Percentiles rank a stretch among this genome's conserved stretches.
phyloP scores from a whole-genome alignment of 2,888 invertebrate species.

The Dysmachus trigonus region DNA sequence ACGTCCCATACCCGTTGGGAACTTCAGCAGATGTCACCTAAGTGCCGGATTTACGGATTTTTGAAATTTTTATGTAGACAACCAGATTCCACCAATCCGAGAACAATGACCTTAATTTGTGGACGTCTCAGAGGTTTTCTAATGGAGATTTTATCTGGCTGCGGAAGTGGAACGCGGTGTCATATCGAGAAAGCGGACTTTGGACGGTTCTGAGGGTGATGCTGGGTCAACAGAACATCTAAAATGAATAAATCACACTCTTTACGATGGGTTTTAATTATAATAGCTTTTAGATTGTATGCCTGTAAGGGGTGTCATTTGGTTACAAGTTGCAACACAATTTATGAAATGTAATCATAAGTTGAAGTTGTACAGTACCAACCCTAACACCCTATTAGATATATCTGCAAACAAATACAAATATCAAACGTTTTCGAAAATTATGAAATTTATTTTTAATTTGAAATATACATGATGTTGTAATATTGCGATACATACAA shows the following conservation, averaged over 20 bases:
- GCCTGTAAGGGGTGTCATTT: too few relatives aligned
- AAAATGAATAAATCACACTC: background rate
- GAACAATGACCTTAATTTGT: conserved; percentile 33
- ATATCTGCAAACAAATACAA: too few relatives aligned
- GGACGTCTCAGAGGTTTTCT: background rate
- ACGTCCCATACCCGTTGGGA: background rate
- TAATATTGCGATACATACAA: too few relatives aligned
- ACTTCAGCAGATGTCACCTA: conserved; percentile 6
- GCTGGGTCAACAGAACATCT: background rate
- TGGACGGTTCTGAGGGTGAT: background rate
- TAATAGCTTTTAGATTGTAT: background rate
- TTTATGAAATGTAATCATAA: too few relatives aligned
- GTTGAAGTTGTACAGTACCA: too few relatives aligned
- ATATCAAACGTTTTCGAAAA: too few relatives aligned
- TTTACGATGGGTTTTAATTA: background rate
- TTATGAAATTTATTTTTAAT: too few relatives aligned
- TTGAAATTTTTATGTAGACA: conserved; percentile 14
- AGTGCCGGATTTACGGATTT: conserved; percentile 36
- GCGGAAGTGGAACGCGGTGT: background rate
- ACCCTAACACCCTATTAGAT: too few relatives aligned
- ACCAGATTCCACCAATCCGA: background rate
- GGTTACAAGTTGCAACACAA: too few relatives aligned
- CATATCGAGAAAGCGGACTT: background rate
- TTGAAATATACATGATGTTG: too few relatives aligned
- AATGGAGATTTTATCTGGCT: background rate